Percentiles rank a stretch among this genome's conserved stretches.
phyloP scores from a whole-genome alignment of 2,888 invertebrate species.

The Drosophila tripunctata region DNA sequence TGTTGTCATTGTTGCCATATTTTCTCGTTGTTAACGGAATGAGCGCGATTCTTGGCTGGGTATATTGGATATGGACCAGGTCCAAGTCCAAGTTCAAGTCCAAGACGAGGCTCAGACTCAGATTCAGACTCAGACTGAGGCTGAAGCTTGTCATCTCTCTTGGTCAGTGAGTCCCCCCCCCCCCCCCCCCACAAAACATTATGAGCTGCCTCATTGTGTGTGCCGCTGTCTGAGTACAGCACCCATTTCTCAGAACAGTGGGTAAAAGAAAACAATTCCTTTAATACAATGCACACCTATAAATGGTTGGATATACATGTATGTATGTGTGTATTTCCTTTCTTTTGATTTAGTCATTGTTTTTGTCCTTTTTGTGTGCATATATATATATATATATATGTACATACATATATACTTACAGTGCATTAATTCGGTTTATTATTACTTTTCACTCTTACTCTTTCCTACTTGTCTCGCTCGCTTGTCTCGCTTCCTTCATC shows the following conservation, averaged over 20 bases:
- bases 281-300: slow-evolving; percentile 22
- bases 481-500: not conserved
- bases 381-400: slow-evolving; percentile 22
- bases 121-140: not conserved
- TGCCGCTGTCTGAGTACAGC: slow-evolving; percentile 24
- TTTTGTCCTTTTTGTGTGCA: slow-evolving; percentile 47
- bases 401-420: slow-evolving; percentile 37
- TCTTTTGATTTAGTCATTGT: slow-evolving; percentile 35
- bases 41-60: slow-evolving; percentile 13
- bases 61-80: slow-evolving; percentile 14
- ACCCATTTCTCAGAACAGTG: slow-evolving; percentile 53
- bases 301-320: too few species aligned
- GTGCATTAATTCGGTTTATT: slow-evolving; percentile 60
- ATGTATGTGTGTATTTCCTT: slow-evolving; percentile 32
- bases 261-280: slow-evolving; percentile 59
- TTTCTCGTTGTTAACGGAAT: slow-evolving; percentile 35
- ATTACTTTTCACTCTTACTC: slow-evolving; percentile 51
- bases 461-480: slow-evolving; percentile 13
- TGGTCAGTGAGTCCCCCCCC: slow-evolving; percentile 16
- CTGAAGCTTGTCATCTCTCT: slow-evolving; percentile 30
- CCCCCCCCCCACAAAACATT: slow-evolving; percentile 14
- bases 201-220: slow-evolving; percentile 38
- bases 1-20: slow-evolving; percentile 68
- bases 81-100: not conserved
- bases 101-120: not conserved